These are phyloP conservation scores for Papilio machaon DNA, from an alignment of 1,140 invertebrate genomes.

Conservation along the genomic window DNA sequence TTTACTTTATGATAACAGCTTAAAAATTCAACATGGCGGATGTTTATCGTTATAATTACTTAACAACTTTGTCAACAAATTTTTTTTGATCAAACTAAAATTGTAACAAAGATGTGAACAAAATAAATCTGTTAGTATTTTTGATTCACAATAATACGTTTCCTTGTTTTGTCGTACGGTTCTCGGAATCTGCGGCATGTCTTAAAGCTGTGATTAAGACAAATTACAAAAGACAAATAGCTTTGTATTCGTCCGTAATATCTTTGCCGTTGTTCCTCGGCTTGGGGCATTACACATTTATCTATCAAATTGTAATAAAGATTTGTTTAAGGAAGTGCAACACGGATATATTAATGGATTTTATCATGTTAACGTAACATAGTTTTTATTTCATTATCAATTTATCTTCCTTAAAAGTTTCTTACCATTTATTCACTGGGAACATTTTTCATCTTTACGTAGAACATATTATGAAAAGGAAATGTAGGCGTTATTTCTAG, in stretches of 20 bases:
- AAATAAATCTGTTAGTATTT: background rate
- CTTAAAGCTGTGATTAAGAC: conserved; percentile 22
- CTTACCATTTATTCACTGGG: too few species aligned
- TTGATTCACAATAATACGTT: background rate
- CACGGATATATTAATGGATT: background rate
- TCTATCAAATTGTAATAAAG: background rate
- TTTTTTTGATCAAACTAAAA: background rate
- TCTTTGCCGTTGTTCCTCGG: background rate
- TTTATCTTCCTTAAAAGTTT: too few species aligned
- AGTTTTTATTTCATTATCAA: too few species aligned
- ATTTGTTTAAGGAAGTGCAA: background rate
- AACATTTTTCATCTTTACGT: background rate
- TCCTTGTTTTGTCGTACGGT: background rate
- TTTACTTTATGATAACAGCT: background rate
- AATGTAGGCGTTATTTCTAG: too few species aligned
- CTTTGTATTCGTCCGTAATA: conserved; percentile 6
- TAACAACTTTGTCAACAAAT: too few species aligned
- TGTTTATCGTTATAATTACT: too few species aligned
- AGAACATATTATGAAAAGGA: too few species aligned
- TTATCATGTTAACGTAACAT: background rate
- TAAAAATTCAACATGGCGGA: too few species aligned
- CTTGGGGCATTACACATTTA: background rate
- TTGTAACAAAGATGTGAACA: background rate
- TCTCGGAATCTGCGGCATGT: conserved; percentile 5
- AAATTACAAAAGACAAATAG: conserved; percentile 15